Conservation (phyloP, 2,888 invertebrate species). For the Lasioglossum pauxillum region DNA sequence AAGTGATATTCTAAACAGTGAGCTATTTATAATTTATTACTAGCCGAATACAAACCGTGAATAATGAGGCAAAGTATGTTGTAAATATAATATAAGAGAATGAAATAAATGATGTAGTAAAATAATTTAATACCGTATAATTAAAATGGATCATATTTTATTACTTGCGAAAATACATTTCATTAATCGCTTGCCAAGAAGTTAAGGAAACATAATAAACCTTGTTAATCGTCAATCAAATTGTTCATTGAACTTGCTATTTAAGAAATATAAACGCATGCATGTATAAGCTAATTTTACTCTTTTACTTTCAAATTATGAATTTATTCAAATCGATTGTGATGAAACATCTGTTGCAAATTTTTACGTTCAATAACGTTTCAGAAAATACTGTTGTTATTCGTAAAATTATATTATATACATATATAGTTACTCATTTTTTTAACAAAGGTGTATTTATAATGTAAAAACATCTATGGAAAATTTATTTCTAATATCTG, state of each 20-base stretch:
- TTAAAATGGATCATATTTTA: constrained; percentile 67
- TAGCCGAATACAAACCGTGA: constrained; percentile 69
- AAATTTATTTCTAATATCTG: not conserved
- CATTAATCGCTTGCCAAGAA: constrained; percentile 4
- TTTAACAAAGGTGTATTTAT: not conserved
- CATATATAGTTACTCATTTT: not conserved
- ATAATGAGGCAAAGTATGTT: constrained; percentile 62
- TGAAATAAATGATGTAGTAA: constrained; percentile 66
- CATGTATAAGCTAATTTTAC: not conserved
- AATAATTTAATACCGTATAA: constrained; percentile 63
- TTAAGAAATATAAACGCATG: not conserved
- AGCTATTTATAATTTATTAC: constrained; percentile 82
- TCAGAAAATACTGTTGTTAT: not conserved
- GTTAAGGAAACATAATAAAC: not conserved
- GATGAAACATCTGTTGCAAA: not conserved
- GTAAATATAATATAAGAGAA: constrained; percentile 69
- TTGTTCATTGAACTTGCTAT: constrained; percentile 19
- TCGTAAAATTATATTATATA: not conserved
- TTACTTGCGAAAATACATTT: constrained; percentile 57
- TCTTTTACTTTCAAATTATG: not conserved
- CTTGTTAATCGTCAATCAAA: not conserved
- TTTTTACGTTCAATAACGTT: not conserved
- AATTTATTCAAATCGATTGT: not conserved
- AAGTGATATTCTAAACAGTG: constrained; percentile 68
- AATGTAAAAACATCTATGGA: not conserved